Percentiles rank a stretch among this genome's conserved stretches.
phyloP scores from a whole-genome alignment of 2,888 invertebrate species.

The Xestia sexstrigata region DNA sequence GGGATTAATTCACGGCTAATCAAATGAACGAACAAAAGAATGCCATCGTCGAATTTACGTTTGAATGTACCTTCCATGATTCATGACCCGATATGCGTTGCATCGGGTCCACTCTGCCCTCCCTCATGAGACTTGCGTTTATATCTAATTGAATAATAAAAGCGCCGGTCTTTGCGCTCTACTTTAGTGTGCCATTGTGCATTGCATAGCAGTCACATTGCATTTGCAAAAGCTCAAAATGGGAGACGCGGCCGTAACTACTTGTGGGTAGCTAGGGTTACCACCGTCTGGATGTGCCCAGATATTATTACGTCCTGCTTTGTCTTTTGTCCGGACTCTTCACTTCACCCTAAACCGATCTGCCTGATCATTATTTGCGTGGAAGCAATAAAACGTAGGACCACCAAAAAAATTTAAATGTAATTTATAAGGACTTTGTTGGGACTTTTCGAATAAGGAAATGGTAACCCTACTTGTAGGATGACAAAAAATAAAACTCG shows the following conservation, averaged over 20 bases:
- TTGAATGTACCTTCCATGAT: neutral
- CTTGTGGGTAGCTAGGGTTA: neutral
- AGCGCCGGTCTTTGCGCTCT: neutral
- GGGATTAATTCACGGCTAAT: neutral
- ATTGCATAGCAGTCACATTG: constrained; percentile 7
- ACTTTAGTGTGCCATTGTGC: neutral
- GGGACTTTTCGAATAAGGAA: neutral
- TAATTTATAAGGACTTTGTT: neutral
- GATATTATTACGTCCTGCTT: neutral
- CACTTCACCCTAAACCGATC: neutral
- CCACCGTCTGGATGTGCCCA: neutral
- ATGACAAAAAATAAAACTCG: constrained; percentile 5
- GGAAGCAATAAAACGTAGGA: neutral
- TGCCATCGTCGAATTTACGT: neutral
- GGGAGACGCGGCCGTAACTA: neutral
- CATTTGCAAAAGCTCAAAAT: constrained; percentile 12
- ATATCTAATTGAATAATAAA: constrained; percentile 32
- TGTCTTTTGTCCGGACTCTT: neutral
- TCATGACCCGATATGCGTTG: neutral
- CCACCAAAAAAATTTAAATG: neutral
- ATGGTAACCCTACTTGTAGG: neutral
- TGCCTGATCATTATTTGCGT: no score
- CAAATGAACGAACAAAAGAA: neutral
- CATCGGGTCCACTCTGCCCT: neutral
- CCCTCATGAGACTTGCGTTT: constrained; percentile 22